phyloP scores from a whole-genome alignment of 2,888 invertebrate genomes.

The Metopia argyrocephala region DNA sequence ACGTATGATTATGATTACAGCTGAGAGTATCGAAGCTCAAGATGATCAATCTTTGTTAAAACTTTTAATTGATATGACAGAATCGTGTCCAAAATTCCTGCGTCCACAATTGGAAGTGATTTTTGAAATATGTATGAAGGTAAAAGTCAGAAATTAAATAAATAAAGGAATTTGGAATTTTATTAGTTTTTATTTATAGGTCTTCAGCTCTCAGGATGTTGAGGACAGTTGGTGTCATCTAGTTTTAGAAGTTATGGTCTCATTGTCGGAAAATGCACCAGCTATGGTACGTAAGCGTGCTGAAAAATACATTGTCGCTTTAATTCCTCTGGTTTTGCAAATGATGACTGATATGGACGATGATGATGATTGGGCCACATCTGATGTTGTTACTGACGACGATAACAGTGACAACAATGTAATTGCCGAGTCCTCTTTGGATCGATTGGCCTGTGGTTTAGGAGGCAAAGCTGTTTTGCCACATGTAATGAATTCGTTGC shows the following conservation, averaged over 20 bases:
- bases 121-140: conserved; percentile 92
- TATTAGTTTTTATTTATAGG: conserved; percentile 44
- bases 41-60: conserved; percentile 95
- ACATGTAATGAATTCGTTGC: conserved; percentile 90
- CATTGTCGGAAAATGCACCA: conserved; percentile 92
- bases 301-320: conserved; percentile 87
- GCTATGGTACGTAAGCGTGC: conserved; percentile 97
- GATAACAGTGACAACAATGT: conserved; percentile 97
- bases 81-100: conserved; percentile 94
- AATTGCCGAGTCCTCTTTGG: conserved; percentile 97
- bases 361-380: conserved; percentile 91
- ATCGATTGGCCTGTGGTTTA: conserved; percentile 97
- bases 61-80: conserved; percentile 95
- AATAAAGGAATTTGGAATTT: neutral
- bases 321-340: conserved; percentile 91
- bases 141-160: conserved; percentile 70
- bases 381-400: conserved; percentile 93
- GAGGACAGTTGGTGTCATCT: conserved; percentile 93
- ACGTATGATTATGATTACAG: conserved; percentile 85
- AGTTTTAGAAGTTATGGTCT: conserved; percentile 91
- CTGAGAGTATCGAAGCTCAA: conserved; percentile 89
- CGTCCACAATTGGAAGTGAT: conserved; percentile 91
- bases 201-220: conserved; percentile 84
- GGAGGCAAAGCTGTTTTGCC: conserved; percentile 95
- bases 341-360: conserved; percentile 98